Conservation (phyloP, 2,113 vertebrate species). For the Nesoenas mayeri region DNA sequence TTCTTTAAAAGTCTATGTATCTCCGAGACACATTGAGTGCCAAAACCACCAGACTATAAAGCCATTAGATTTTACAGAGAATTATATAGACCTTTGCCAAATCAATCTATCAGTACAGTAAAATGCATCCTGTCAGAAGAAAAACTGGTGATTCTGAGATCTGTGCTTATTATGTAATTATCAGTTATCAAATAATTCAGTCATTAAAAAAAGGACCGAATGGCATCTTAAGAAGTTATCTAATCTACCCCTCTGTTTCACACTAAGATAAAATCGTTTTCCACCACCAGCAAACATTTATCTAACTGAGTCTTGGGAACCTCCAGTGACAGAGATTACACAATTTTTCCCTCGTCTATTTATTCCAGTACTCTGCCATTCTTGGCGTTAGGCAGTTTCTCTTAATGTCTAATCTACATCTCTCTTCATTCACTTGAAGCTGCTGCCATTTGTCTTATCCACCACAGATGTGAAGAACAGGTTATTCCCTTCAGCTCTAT, state of each 20-base stretch:
- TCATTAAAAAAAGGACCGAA: accelerated
- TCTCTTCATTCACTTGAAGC: neutral
- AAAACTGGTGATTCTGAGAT: neutral
- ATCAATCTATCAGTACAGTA: neutral
- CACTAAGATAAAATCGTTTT: neutral
- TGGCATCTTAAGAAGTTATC: neutral
- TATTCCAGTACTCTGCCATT: neutral
- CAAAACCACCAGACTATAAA: neutral
- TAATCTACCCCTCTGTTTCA: neutral
- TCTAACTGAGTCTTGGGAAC: neutral
- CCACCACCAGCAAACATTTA: neutral
- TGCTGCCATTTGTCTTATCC: neutral
- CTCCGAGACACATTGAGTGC: neutral
- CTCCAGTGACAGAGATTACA: neutral
- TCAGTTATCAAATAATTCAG: neutral
- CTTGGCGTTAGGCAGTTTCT: neutral
- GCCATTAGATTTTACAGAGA: neutral
- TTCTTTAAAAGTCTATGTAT: neutral
- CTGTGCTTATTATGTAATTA: neutral
- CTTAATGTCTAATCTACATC: neutral
- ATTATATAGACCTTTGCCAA: neutral
- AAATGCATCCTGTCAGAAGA: neutral
- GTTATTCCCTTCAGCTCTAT: neutral
- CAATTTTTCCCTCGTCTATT: neutral
- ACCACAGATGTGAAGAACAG: neutral